Base-by-base conservation (phyloP, 1,140 invertebrate species). In the Cherax quadricarinatus region DNA sequence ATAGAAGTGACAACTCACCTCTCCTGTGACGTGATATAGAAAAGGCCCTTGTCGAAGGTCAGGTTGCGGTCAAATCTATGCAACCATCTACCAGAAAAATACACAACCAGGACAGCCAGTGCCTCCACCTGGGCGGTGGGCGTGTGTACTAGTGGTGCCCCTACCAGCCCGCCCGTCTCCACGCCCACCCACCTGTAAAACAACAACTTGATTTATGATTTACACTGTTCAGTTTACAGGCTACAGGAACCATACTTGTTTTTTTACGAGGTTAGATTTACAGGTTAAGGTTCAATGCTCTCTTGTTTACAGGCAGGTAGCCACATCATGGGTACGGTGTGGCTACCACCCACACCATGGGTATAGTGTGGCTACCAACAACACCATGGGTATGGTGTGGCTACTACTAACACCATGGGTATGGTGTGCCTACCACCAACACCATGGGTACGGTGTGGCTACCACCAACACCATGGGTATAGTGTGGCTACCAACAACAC, bases 1-100 rank as follows among this genome's bases (percentile, higher is more conserved):
- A 41, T 41, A 41, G 30, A 41, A 41, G 30, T 41, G 30, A 41
- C 30, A 30, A 30, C 92, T 73, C 75, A 94, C 94, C 94, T 93
- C 73, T 92, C 89, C 53, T 94, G 83, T 10, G 92, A 90, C 30
- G 87, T 93, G 80, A 91, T 94, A 94, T 94, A 95, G 87, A 94
- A 95, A 10, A 94, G 93, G 49, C 95, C 95, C 80, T 94, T 94
- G 41, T 94, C 93, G 51, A 94, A 94, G 1, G 95, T 95, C 24
- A 94, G 91, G 4, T 93, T 80, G 0, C 92, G 94, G 75, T 95
- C 94, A 87, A 95, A 95, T 24, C 94, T 93, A 86, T 94, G 94
- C 21, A 95, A 94, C 95, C 95, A 95, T 9, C 66, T 62, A 9
- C 88, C 88, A 16, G 88, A 90, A 30, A 78, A 90, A 62, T 66